phyloP scores from a whole-genome alignment of 2,888 invertebrate genomes.

The Iphiclides podalirius region DNA sequence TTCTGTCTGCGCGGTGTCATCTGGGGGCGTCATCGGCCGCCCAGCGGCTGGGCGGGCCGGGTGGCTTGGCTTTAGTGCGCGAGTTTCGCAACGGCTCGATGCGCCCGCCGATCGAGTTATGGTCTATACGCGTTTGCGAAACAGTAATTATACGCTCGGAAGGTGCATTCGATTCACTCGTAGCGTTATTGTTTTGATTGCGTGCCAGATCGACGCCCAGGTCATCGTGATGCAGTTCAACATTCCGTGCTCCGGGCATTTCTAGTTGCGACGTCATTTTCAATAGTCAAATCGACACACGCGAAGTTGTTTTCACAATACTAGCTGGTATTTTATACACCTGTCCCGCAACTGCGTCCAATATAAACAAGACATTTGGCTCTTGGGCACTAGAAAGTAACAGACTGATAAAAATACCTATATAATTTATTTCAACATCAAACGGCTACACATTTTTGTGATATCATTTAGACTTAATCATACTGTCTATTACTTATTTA shows the following conservation, averaged over 20 bases:
- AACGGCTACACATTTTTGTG: neutral
- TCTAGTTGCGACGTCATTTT: neutral
- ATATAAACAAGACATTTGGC: constrained; percentile 52
- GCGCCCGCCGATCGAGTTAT: constrained; percentile 52
- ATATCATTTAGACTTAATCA: neutral
- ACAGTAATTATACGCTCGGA: constrained; percentile 32
- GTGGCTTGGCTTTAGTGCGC: constrained; percentile 53
- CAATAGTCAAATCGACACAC: neutral
- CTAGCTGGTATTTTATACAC: constrained; percentile 45
- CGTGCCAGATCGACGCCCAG: constrained; percentile 25
- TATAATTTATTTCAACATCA: constrained; percentile 6
- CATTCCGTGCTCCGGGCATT: constrained; percentile 1
- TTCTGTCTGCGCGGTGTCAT: constrained; percentile 69
- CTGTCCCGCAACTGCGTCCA: constrained; percentile 51
- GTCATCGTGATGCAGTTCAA: constrained; percentile 3
- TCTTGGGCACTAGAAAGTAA: constrained; percentile 25
- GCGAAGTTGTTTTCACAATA: constrained; percentile 30
- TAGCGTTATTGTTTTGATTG: constrained; percentile 28
- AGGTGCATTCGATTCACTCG: constrained; percentile 24
- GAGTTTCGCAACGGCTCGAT: constrained; percentile 57
- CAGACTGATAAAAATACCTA: constrained; percentile 5
- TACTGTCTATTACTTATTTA: neutral
- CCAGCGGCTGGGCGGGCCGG: constrained; percentile 26
- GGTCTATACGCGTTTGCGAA: constrained; percentile 44
- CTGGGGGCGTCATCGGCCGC: constrained; percentile 66